Evolutionary conservation across 2,888 invertebrate genomes (phyloP).

Genomic region (Lissocephala sabroskyi): DNA sequence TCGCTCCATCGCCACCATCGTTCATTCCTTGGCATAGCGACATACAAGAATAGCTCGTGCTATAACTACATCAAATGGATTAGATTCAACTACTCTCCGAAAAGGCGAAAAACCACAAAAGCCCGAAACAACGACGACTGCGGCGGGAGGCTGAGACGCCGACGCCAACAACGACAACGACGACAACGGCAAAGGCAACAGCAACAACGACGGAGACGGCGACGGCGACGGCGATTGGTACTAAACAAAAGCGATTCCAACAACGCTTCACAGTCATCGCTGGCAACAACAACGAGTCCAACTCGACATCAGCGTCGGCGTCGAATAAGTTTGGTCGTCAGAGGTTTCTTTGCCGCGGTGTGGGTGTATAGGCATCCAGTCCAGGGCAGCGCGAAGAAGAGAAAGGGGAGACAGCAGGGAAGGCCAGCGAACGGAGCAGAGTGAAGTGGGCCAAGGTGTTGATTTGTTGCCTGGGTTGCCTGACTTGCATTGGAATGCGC

Average conservation of each 20-base stretch:
- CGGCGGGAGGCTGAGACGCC: slow-evolving; percentile 9
- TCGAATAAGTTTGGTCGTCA: no score
- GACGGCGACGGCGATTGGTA: no score
- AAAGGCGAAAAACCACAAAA: slow-evolving; percentile 59
- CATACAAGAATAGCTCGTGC: slow-evolving; percentile 69
- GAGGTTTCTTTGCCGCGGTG: no score
- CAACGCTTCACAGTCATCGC: no score
- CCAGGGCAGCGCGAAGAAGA: no score
- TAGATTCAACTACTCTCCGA: slow-evolving; percentile 64
- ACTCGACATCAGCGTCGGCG: not conserved
- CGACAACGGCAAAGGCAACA: slow-evolving; percentile 19
- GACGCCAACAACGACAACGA: slow-evolving; percentile 49
- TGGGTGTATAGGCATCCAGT: slow-evolving; percentile 58
- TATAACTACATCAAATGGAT: slow-evolving; percentile 68
- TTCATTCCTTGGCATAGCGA: no score
- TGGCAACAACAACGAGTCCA: no score
- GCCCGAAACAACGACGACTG: slow-evolving; percentile 22
- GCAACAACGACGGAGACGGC: slow-evolving; percentile 14
- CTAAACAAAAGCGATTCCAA: no score
- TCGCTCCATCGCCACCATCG: slow-evolving; percentile 6
- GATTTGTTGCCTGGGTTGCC: no score
- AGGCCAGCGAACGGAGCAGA: slow-evolving; percentile 5
- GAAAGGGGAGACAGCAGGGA: slow-evolving; percentile 8
- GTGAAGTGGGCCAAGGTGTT: slow-evolving; percentile 37
- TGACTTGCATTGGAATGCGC: no score